Evolutionary conservation across 2,888 invertebrate species (phyloP).

Genomic region (Cacoxenus indagator): DNA sequence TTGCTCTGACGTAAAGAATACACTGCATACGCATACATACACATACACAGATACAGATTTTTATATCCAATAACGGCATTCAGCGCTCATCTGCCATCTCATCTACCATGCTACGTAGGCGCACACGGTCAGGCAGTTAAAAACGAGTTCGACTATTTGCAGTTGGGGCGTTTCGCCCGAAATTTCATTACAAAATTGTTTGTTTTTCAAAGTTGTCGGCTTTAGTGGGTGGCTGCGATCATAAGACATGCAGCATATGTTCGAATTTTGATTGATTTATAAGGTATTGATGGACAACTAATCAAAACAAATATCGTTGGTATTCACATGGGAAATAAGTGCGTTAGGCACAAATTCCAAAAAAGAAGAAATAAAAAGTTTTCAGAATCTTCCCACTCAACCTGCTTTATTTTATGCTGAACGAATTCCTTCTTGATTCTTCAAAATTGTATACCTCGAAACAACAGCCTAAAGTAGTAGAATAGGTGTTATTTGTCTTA

Average conservation of each 20-base stretch:
- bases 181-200: not conserved
- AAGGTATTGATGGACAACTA: not conserved
- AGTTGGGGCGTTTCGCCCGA: not conserved
- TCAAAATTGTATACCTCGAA: no score
- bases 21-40: not conserved
- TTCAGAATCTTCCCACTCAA: no score
- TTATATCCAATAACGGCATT: not conserved
- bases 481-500: no score
- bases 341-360: no score
- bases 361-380: no score
- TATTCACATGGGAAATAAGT: no score
- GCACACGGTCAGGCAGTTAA: no score
- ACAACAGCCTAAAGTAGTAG: no score
- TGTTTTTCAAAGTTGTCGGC: not conserved
- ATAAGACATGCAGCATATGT: not conserved
- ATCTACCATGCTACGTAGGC: not conserved
- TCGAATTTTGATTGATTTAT: not conserved
- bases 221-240: not conserved
- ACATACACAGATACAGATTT: not conserved
- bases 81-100: not conserved
- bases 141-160: not conserved
- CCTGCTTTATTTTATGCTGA: no score
- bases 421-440: no score
- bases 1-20: constrained; percentile 47
- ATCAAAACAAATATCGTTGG: no score